These are phyloP conservation scores for Tiliacea aurago DNA, from an alignment of 2,888 invertebrate species.

Conservation along the genomic window DNA sequence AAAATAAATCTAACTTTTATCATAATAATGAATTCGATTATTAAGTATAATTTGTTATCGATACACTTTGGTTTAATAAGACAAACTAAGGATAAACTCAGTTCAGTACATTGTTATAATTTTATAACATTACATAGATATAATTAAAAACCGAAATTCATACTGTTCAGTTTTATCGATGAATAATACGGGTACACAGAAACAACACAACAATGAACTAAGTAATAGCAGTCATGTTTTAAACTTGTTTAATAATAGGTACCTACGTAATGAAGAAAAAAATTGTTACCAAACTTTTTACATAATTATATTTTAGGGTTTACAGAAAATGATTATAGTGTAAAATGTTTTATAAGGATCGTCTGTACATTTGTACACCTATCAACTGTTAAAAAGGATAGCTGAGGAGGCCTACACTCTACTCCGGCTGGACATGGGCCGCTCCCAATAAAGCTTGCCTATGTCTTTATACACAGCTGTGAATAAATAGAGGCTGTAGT, in stretches of 20 bases:
- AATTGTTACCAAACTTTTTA: neutral
- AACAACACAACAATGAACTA: neutral
- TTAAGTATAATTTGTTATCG: too few relatives aligned
- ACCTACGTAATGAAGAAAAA: neutral
- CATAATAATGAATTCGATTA: neutral
- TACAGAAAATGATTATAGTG: neutral
- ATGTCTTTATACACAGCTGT: conserved; percentile 33
- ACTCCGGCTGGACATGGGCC: conserved; percentile 20
- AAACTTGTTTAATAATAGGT: neutral
- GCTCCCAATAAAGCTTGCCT: neutral
- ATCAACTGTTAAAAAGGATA: conserved; percentile 3
- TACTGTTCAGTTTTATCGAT: neutral
- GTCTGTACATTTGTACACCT: neutral
- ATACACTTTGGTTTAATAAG: neutral
- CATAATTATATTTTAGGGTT: neutral
- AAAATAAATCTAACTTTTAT: neutral
- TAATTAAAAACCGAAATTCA: neutral
- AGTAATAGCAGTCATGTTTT: neutral
- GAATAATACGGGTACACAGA: neutral
- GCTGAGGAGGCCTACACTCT: neutral
- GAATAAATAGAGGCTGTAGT: neutral
- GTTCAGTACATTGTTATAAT: too few relatives aligned
- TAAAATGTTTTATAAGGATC: neutral
- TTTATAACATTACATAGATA: neutral
- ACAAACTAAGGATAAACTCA: neutral